phyloP scores from a whole-genome alignment of 2,888 invertebrate species.

The Neocrepidodera transversa region DNA sequence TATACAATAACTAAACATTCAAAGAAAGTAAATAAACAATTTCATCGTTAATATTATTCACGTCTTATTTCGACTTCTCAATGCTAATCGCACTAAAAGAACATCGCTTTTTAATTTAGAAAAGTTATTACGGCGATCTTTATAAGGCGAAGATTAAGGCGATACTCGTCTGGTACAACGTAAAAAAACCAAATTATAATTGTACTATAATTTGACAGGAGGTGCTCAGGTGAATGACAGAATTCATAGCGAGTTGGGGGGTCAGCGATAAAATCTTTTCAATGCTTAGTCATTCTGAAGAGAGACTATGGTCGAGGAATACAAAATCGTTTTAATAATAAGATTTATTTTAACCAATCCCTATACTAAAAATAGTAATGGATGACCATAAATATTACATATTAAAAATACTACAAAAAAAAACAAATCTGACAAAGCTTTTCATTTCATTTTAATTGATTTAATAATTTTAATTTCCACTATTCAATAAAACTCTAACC shows the following conservation, averaged over 20 bases:
- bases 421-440: too few species aligned
- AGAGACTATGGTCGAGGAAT: neutral
- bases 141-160: slow-evolving; percentile 33
- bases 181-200: slow-evolving; percentile 49
- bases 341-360: too few species aligned
- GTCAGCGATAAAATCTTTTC: slow-evolving; percentile 55
- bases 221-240: slow-evolving; percentile 59
- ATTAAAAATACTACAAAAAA: too few species aligned
- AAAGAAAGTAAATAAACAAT: too few species aligned
- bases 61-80: neutral
- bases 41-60: too few species aligned
- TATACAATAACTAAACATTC: too few species aligned
- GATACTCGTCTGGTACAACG: slow-evolving; percentile 36
- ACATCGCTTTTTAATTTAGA: slow-evolving; percentile 14
- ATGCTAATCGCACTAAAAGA: neutral
- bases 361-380: too few species aligned
- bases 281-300: slow-evolving; percentile 49
- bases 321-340: too few species aligned
- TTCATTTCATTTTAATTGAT: too few species aligned
- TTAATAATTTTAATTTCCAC: too few species aligned
- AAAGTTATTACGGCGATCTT: slow-evolving; percentile 20
- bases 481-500: too few species aligned
- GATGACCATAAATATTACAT: too few species aligned
- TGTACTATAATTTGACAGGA: slow-evolving; percentile 57
- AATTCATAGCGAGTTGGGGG: slow-evolving; percentile 58